Evolutionary conservation across 1,140 invertebrate genomes (phyloP), one percentile per base, ranked within the genome.

Genomic region (Eueides isabella): DNA sequence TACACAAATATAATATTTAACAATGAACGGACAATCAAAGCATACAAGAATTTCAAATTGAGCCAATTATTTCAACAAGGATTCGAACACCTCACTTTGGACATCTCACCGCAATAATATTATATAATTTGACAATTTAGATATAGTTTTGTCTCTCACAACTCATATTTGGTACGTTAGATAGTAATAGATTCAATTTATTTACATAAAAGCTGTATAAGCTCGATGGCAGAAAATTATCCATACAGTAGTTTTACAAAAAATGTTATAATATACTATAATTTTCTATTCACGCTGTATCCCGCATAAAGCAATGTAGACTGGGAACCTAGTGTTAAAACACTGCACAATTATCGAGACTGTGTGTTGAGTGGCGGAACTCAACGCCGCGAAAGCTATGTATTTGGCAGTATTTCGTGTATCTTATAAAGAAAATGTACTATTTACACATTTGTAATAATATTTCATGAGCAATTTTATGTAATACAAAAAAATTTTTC

Each of bases 51-150:
- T 72, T 28, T 41, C 41, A 55, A 55, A 23, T 55, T 55, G 48
- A 55, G 48, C 48, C 48, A 26, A 55, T 55, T 55, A 9, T 55
- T 55, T n/a, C n/a, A 55, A 55, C 48, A 55, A 55, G n/a, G 48
- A 55, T 55, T 55, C 44, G 9, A 55, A 55, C 9, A 12, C 48
- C 48, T 55, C 26, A 55, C 41, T 44, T 44, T 44, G 41, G 41
- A 44, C 41, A 44, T 44, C 35, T 38, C 35, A 38, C 41, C 19
- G n/a, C n/a, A 48, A 48, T 19, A 19, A 48, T 48, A 48, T 3
- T 71, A 67, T 29, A 66, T 67, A 67, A 75, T 5, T 70, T 76
- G 67, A 72, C 61, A 68, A 44, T 67, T 72, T 44, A 38, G 16
- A 44, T 44, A 44, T 44, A 44, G 6, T 44, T 38, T 44, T 23